These are phyloP conservation scores for Harpagoxenus sublaevis DNA, from an alignment of 2,888 invertebrate genomes.

Conservation along the genomic window DNA sequence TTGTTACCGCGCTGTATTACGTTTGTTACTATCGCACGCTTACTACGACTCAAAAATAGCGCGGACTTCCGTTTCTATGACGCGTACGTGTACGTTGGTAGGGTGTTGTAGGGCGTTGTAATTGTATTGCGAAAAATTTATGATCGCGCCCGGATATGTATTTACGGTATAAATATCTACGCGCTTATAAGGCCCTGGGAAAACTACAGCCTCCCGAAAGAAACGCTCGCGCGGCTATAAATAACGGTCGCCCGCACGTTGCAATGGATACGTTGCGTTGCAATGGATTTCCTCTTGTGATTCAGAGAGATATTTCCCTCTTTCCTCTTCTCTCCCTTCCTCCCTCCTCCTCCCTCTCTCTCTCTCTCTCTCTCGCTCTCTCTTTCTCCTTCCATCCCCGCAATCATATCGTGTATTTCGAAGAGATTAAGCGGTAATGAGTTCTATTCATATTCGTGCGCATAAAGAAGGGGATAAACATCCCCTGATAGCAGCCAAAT, in stretches of 20 bases:
- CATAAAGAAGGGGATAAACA: slow-evolving; percentile 41
- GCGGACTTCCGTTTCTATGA: slow-evolving; percentile 15
- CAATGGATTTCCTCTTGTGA: slow-evolving; percentile 42
- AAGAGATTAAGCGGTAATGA: slow-evolving; percentile 46
- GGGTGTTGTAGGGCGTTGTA: slow-evolving; percentile 20
- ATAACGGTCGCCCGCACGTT: slow-evolving; percentile 35
- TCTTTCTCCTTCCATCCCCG: background rate
- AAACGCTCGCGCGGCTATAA: slow-evolving; percentile 37
- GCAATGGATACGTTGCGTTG: slow-evolving; percentile 32
- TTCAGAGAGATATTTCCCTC: slow-evolving; percentile 27
- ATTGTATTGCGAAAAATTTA: slow-evolving; percentile 52
- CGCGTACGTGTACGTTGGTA: background rate
- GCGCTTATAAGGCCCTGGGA: slow-evolving; percentile 45
- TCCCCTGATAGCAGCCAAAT: slow-evolving; percentile 26
- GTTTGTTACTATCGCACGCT: background rate
- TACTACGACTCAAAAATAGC: slow-evolving; percentile 10
- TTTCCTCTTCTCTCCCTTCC: background rate
- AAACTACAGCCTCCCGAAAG: slow-evolving; percentile 36
- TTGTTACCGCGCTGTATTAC: background rate
- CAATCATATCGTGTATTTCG: slow-evolving; percentile 12
- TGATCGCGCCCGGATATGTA: slow-evolving; percentile 41
- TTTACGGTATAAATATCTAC: slow-evolving; percentile 50
- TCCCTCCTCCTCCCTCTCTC: background rate
- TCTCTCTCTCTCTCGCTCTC: background rate
- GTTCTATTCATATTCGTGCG: slow-evolving; percentile 33